Percentiles rank a stretch among this genome's conserved stretches.
These are phyloP conservation scores for Knipowitschia caucasica DNA, from an alignment of 2,797 vertebrate species.

Conservation along the genomic window DNA sequence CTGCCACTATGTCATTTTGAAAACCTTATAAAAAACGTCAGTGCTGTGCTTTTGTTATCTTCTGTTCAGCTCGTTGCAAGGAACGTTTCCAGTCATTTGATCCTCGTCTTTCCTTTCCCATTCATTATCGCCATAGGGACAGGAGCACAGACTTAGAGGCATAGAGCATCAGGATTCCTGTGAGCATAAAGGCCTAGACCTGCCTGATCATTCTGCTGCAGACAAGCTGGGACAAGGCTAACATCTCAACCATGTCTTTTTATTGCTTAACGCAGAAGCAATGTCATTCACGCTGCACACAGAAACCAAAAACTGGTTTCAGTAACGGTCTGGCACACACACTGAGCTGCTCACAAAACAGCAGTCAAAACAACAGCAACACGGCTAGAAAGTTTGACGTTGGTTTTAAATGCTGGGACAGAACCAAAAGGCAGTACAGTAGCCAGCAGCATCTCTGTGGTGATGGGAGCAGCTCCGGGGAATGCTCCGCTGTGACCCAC, in stretches of 20 bases:
- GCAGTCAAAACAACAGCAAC: neutral
- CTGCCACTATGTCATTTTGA: neutral
- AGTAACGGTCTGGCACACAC: neutral
- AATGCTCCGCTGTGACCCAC: slow-evolving; percentile 53
- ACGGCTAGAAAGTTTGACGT: neutral
- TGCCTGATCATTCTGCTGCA: slow-evolving; percentile 38
- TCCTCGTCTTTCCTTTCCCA: slow-evolving; percentile 43
- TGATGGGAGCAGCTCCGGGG: slow-evolving; percentile 27
- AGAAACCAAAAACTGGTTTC: slow-evolving; percentile 28
- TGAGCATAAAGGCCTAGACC: slow-evolving; percentile 19
- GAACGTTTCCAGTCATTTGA: slow-evolving; percentile 37
- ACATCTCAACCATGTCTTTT: neutral
- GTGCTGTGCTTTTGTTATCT: too few species aligned
- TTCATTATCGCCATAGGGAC: slow-evolving; percentile 66
- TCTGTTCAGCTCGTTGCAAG: slow-evolving; percentile 27
- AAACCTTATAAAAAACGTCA: too few species aligned
- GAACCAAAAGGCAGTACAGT: slow-evolving; percentile 20
- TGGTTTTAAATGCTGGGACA: neutral
- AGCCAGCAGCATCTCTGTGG: slow-evolving; percentile 28
- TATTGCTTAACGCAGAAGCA: slow-evolving; percentile 3
- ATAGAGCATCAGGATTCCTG: slow-evolving; percentile 23
- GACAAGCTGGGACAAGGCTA: slow-evolving; percentile 30
- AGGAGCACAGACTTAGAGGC: slow-evolving; percentile 58
- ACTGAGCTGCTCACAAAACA: neutral
- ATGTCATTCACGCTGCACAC: neutral